Conservation (phyloP, 2,113 vertebrate genomes). For the Sylvietta virens region DNA sequence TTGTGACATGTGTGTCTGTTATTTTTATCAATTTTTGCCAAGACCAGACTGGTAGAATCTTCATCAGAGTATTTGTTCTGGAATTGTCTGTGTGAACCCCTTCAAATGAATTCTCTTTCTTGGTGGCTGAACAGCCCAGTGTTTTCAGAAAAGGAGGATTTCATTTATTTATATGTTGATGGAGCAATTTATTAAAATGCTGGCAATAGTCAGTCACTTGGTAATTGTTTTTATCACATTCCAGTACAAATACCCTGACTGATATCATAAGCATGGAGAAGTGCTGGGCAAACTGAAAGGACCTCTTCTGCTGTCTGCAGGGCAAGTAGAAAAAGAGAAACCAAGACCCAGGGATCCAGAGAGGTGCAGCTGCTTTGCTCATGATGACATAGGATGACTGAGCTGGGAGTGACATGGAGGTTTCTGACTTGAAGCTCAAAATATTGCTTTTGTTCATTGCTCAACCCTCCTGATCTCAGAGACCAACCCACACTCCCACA, state of each 20-base stretch:
- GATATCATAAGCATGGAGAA: background rate
- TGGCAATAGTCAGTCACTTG: background rate
- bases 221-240: background rate
- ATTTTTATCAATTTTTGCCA: slow-evolving; percentile 53
- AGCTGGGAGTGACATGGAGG: background rate
- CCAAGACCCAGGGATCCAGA: background rate
- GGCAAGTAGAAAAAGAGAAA: background rate
- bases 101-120: background rate
- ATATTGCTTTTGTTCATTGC: background rate
- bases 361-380: background rate
- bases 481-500: background rate
- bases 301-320: background rate
- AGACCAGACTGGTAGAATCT: background rate
- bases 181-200: background rate
- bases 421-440: background rate
- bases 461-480: background rate
- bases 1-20: slow-evolving; percentile 47
- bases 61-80: slow-evolving; percentile 12
- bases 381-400: background rate
- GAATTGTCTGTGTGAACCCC: slow-evolving; percentile 1
- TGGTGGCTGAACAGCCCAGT: background rate
- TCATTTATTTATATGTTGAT: background rate
- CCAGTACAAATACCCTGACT: background rate
- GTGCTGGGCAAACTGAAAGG: background rate
- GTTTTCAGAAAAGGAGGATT: background rate